Evolutionary conservation across 2,113 vertebrate genomes (phyloP).

Genomic region (Grammomys dolichurus): DNA sequence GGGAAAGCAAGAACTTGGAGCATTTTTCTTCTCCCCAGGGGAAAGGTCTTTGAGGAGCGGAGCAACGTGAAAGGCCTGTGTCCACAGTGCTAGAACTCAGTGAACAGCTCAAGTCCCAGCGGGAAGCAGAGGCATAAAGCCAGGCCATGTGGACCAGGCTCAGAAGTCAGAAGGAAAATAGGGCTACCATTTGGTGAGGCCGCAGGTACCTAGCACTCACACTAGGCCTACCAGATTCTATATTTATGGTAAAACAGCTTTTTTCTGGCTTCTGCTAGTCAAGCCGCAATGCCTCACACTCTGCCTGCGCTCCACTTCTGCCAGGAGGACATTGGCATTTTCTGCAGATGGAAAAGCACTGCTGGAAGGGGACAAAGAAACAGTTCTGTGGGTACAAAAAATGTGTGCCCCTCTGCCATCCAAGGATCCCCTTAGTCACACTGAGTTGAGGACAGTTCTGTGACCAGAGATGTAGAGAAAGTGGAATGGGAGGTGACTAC

Average conservation of each 20-base stretch:
- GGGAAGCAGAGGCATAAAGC: constrained; percentile 65
- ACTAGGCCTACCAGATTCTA: constrained; percentile 72
- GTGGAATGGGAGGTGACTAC: not conserved
- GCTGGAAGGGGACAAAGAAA: constrained; percentile 24
- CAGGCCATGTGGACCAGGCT: constrained; percentile 66
- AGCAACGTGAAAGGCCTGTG: not conserved
- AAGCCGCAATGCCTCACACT: not conserved
- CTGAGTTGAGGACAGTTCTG: not conserved
- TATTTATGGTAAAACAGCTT: constrained; percentile 69
- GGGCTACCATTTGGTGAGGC: constrained; percentile 79
- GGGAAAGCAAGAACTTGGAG: not conserved
- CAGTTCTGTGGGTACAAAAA: not conserved
- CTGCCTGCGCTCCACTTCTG: not conserved
- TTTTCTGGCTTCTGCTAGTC: constrained; percentile 65
- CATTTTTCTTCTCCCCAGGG: constrained; percentile 42
- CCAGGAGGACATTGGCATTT: constrained; percentile 47
- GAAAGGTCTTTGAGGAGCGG: constrained; percentile 50
- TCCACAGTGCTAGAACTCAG: constrained; percentile 34
- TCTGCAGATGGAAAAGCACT: constrained; percentile 55
- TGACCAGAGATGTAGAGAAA: not conserved
- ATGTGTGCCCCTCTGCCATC: not conserved
- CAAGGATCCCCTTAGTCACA: not conserved
- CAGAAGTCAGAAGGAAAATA: constrained; percentile 48
- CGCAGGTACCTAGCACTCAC: constrained; percentile 73
- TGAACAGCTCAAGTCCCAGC: constrained; percentile 45